Base-by-base conservation (phyloP, 2,888 invertebrate genomes). In the Loripinus fragilis region DNA sequence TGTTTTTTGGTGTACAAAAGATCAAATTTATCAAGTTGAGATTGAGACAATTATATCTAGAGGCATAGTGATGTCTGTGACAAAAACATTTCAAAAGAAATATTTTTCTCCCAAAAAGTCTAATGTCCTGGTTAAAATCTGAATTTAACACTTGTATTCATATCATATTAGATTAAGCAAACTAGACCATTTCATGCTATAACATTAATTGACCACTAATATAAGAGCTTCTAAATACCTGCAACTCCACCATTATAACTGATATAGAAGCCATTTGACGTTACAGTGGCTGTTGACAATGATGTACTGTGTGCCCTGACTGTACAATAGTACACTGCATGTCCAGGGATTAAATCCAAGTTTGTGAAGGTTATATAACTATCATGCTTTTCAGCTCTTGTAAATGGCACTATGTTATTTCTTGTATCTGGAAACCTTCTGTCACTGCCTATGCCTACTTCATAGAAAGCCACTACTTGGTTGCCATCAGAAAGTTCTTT, bases 381-480 rank as follows among this genome's bases (percentile, higher is more conserved):
- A 68, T 88, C 88, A n/a, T n/a, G n/a, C 1, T 71, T 71, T 25
- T 85, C 82, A 1, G 88, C 88, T 67, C 86, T 85, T 17, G 81
- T 86, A 68, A 87, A 89, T 15, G 89, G 88, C 2, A 86, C 81
- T 28, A 90, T 71, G 60, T 90, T 87, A 52, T 86, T 74, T 28
- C 87, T 79, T 15, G 88, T 87, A 17, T 82, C 77, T n/a, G 80
- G 80, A 64, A 86, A 88, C 38, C 88, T 74, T 70, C 89, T 76
- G 70, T 89, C 89, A 30, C 86, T 89, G 28, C 90, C 90, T 0
- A 87, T 45, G n/a, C 87, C 89, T 38, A 90, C 85, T 69, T 88
- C 87, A 60, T 89, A 90, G 67, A 78, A 85, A 2, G 75, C 71
- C 7, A 90, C 75, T 42, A 75, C 73, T 50, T 89, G 88, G 48